Evolutionary conservation across 1,140 invertebrate genomes (phyloP), one percentile per base, ranked within the genome.

Genomic region (Cyrtorhinus lividipennis): DNA sequence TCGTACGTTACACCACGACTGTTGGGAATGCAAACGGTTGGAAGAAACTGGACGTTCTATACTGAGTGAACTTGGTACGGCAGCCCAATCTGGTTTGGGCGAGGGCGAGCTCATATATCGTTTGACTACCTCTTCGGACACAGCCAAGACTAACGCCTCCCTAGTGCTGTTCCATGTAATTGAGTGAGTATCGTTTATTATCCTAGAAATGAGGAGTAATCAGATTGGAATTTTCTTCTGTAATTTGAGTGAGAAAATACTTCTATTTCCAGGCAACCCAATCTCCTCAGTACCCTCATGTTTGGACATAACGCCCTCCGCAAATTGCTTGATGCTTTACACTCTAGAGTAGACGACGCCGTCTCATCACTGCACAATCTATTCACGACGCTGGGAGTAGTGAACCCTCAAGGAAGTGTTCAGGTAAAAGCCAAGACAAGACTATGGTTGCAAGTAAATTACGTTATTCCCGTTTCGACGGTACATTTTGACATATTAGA

Each of bases 51-150:
- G 67, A 1, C 23, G 18, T 22, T 5, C 22, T 3, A 48, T 67
- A 13, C 48, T 67, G n/a, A 38, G 22, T 13, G 44, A 63, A 15
- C 24, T 64, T 15, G 30, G 24, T 2, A 13, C n/a, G 0, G 30
- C 61, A 13, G 62, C 67, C 8, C 57, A 68, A 23, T 60, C 64
- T 15, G 67, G 65, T 2, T 61, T 68, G 1, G 67, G 67, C 12
- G 67, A 68, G 38, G 67, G 67, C 0, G 65, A 68, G 45, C 63
- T 68, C 20, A 61, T 58, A 13, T 64, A 68, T 48, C 27, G 64
- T 13, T 48, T 68, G 8, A 60, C 60, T 10, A 64, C 56, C 2
- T 61, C 48, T 5, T 24, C 53, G 1, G n/a, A 24, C 2, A 10
- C 15, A 12, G 48, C 56, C 12, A 63, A 66, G 30, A 45, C 58